A percentile compares a stretch with the other conserved stretches of the same genome.
Evolutionary conservation across 1,140 invertebrate genomes (phyloP).

Genomic region (Arion vulgaris): DNA sequence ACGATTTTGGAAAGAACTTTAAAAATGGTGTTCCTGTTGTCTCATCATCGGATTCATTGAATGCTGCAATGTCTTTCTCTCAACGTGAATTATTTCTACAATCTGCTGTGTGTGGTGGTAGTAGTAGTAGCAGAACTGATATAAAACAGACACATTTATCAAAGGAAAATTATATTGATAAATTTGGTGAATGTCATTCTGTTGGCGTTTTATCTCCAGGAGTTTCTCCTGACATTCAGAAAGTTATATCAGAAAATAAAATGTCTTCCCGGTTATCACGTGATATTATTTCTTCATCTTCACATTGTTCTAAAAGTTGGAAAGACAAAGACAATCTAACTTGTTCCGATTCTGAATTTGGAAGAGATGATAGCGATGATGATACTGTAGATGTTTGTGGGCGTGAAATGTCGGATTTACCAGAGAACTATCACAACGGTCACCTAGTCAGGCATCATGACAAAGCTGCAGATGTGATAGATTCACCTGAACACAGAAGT

Average conservation of each 20-base stretch:
- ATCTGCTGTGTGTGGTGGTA: neutral
- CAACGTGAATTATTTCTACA: neutral
- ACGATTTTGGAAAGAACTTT: slow-evolving; percentile 40
- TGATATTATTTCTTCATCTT: neutral
- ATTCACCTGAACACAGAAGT: neutral
- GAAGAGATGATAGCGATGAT: slow-evolving; percentile 14
- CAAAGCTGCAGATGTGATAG: neutral
- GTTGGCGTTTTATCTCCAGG: neutral
- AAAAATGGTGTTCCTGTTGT: slow-evolving; percentile 26
- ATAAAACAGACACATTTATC: neutral
- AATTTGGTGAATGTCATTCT: neutral
- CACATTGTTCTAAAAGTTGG: neutral
- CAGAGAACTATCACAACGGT: neutral
- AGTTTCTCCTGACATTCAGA: neutral
- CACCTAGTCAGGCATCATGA: neutral
- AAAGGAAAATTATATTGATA: neutral
- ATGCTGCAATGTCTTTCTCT: neutral
- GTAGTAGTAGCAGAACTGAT: neutral
- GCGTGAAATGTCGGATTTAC: neutral
- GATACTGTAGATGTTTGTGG: neutral
- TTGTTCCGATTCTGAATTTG: neutral
- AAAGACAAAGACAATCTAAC: neutral
- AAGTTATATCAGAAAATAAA: too few species aligned
- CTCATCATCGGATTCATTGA: neutral
- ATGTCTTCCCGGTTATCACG: neutral